Conservation (phyloP, 2,113 vertebrate species). For the Triplophysa dalaica region DNA sequence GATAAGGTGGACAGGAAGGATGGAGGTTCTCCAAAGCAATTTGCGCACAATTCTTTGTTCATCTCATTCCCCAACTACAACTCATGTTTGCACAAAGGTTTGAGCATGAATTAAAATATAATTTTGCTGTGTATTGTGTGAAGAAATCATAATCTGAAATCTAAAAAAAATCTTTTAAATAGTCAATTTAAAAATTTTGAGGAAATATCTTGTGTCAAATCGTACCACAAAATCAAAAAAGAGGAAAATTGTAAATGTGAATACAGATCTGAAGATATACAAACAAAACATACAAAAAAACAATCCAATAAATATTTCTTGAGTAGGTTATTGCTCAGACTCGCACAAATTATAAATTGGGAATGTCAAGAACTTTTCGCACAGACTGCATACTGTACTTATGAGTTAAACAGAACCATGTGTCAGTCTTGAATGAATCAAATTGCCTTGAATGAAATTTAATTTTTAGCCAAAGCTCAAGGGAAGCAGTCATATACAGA, state of each 20-base stretch:
- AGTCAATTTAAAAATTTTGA: not conserved
- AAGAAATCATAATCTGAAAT: not conserved
- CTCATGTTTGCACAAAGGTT: not conserved
- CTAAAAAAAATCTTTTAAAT: too few species aligned
- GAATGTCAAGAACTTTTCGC: conserved; percentile 11
- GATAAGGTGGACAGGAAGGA: conserved; percentile 5
- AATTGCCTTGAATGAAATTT: conserved; percentile 32
- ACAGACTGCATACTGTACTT: not conserved
- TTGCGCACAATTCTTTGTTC: conserved; percentile 21
- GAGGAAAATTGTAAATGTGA: not conserved
- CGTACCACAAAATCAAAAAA: not conserved
- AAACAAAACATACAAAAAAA: not conserved
- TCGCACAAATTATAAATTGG: conserved; percentile 1
- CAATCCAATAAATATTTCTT: not conserved
- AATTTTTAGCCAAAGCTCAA: conserved; percentile 25
- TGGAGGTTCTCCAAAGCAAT: conserved; percentile 16
- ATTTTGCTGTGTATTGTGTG: not conserved
- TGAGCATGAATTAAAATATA: conserved; percentile 13
- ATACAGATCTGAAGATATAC: not conserved
- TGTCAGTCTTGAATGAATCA: conserved; percentile 12
- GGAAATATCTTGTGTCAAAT: not conserved
- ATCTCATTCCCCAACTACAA: not conserved
- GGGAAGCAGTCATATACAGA: conserved; percentile 23
- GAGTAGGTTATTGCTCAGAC: conserved; percentile 4
- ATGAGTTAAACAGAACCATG: conserved; percentile 25